Evolutionary conservation across 2,113 vertebrate genomes (phyloP), one percentile per base, ranked within the genome.

Genomic region (Picathartes gymnocephalus): DNA sequence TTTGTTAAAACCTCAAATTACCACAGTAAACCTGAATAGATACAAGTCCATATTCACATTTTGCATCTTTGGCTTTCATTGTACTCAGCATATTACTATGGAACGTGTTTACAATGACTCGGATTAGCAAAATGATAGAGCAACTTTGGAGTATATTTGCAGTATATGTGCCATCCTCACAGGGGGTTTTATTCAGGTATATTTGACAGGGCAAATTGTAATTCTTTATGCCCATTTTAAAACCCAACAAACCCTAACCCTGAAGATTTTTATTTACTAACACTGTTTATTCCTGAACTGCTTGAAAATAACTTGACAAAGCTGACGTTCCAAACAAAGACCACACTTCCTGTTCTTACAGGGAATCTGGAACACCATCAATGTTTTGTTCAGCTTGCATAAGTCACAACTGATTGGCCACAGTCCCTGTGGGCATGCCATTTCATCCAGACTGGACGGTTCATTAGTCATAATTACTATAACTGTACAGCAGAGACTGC

Each of bases 401-500:
- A 96, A 97, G 98, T 98, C 98, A 98, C 98, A 98, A 98, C 97
- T 98, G 98, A 98, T 97, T 98, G 98, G 98, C 98, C 98, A 97
- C 97, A 90, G 97, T 98, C 98, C 98, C 98, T 96, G 94, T 97
- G 98, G 98, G 98, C 97, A 98, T 98, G 98, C 98, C 97, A 97
- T 99, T 99, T 98, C 98, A 98, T 98, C 98, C 98, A 98, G 98
- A 98, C 99, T 98, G 98, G 98, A 99, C 92, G 98, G 98, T 97
- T 99, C 99, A 99, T 99, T 99, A 99, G 98, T 98, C 98, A 98
- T 98, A 98, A 99, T 98, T 98, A 98, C 98, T 98, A 97, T 97
- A 97, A 98, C 98, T 98, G 98, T 98, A 97, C 97, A 95, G 98
- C 98, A 98, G 98, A 98, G 98, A 98, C 98, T 98, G 98, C 97